Evolutionary conservation across 2,113 vertebrate species (phyloP), one percentile per base, ranked within the genome.

Genomic region (Pipa parva): DNA sequence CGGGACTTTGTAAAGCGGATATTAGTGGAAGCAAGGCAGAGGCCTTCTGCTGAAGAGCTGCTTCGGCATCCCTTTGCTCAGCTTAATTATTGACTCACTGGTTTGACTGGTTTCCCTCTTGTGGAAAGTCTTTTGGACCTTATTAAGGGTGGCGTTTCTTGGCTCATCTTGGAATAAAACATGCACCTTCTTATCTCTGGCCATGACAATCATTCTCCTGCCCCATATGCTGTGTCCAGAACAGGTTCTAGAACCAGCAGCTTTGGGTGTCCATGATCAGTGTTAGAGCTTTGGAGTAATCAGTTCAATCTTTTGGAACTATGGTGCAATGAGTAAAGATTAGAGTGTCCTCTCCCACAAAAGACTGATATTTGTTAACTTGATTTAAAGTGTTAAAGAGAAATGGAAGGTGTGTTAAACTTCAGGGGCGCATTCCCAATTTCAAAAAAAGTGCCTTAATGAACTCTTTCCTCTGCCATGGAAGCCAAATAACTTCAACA

Each of bases 61-160:
- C 84, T 99, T 59, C 86, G 94, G 83, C 97, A 99, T 86, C 86
- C 92, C 69, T 99, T 99, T 77, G 96, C 95, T 83, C 94, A 98
- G 86, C 97, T 95, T 85, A 85, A 88, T 79, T 89, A 82, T 81
- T 83, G 77, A 83, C 77, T 83, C 82, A 11, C 36, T 39, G 36
- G 36, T 11, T 9, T 39, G 11, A n/a, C 1, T 42, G 17, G 15
- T 42, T n/a, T 3, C 39, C n/a, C 15, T 15, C n/a, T 42, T 2
- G n/a, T n/a, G n/a, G 29, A 10, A 31, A 31, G 5, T n/a, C n/a
- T 42, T n/a, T 42, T 42, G 39, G 39, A n/a, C 39, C 39, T 42
- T n/a, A 4, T n/a, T 18, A 17, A n/a, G 39, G 39, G 15, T 42
- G 17, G 13, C 39, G 1, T 42, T 42, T 17, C 11, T 12, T 7